Evolutionary conservation across 2,113 vertebrate genomes (phyloP).

Genomic region (Oenanthe melanoleuca): DNA sequence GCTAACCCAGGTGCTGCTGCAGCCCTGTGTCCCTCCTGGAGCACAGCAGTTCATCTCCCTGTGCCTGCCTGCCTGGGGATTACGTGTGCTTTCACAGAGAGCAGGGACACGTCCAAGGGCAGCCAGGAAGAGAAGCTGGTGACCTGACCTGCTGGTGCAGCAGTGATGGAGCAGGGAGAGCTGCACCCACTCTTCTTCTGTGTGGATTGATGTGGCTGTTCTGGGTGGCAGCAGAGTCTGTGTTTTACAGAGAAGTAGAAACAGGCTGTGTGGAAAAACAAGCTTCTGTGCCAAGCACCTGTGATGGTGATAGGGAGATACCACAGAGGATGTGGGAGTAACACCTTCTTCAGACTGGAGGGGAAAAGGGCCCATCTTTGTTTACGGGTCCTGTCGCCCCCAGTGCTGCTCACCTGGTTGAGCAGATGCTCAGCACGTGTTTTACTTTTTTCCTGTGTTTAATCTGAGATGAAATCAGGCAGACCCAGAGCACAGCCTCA

Average conservation of each 20-base stretch:
- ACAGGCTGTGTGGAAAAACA: not conserved
- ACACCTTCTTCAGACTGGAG: not conserved
- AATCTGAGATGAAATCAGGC: not conserved
- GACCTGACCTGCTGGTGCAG: not conserved
- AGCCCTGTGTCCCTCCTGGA: not conserved
- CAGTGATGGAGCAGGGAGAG: accelerated
- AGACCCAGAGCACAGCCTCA: not conserved
- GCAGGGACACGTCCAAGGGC: not conserved
- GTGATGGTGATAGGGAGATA: not conserved
- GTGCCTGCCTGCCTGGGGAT: not conserved
- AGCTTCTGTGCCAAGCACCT: not conserved
- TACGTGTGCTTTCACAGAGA: not conserved
- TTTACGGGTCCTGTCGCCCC: not conserved
- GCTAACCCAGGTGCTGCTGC: not conserved
- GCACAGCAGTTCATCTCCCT: accelerated
- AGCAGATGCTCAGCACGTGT: not conserved
- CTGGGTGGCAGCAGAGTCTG: not conserved
- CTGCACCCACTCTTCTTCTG: not conserved
- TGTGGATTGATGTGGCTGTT: not conserved
- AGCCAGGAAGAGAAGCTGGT: not conserved
- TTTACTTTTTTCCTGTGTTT: not conserved
- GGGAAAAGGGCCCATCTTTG: not conserved
- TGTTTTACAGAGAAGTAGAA: not conserved
- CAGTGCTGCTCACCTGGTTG: not conserved
- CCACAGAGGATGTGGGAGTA: not conserved